These are phyloP conservation scores for Notodonta dromedarius DNA, from an alignment of 2,888 invertebrate species.

Conservation along the genomic window DNA sequence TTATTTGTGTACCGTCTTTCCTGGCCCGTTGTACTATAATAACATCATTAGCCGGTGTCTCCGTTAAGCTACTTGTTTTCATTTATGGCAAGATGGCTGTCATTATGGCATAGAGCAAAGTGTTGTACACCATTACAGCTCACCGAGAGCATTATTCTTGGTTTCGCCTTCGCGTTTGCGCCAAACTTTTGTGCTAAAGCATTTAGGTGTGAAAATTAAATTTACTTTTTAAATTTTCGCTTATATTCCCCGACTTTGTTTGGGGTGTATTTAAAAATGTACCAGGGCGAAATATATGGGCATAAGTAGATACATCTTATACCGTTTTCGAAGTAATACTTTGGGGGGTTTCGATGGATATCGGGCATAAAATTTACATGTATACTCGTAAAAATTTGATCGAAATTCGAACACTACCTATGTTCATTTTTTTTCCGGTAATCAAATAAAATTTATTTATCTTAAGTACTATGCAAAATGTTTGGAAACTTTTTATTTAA, in stretches of 20 bases:
- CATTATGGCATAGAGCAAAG: conserved; percentile 72
- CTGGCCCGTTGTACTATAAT: conserved; percentile 36
- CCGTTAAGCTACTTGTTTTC: conserved; percentile 69
- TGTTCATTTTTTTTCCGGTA: no score
- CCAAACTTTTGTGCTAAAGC: conserved; percentile 48
- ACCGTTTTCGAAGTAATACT: no score
- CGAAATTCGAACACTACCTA: no score
- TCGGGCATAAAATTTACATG: no score
- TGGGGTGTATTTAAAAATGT: background rate
- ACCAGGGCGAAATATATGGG: no score
- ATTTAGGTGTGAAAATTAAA: conserved; percentile 21
- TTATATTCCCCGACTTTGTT: background rate
- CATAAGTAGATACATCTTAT: no score
- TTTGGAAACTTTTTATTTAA: no score
- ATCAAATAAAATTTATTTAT: no score
- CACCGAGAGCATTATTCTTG: conserved; percentile 64
- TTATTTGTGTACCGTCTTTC: background rate
- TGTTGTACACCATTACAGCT: conserved; percentile 66
- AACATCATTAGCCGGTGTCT: conserved; percentile 61
- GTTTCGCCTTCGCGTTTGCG: conserved; percentile 53
- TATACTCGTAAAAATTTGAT: no score
- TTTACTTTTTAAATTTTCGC: conserved; percentile 27
- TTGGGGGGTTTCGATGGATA: no score
- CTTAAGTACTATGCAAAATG: no score
- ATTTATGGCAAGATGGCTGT: conserved; percentile 68